A percentile compares a stretch with the other conserved stretches of the same genome.
Conservation (phyloP, 2,888 invertebrate genomes). For the Hydropsyche betteni region DNA sequence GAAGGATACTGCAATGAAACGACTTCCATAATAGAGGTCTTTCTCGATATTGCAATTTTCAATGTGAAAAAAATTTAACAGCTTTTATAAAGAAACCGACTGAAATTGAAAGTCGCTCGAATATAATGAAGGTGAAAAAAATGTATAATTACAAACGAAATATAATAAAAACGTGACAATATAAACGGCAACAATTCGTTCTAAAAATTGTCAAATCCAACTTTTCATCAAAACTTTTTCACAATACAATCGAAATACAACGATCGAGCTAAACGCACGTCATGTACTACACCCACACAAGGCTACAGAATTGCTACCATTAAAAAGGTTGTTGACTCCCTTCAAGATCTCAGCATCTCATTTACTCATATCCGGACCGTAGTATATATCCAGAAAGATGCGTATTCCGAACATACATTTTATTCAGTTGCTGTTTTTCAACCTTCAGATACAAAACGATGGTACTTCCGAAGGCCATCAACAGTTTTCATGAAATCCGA, state of each 20-base stretch:
- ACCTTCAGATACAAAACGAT: not conserved
- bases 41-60: slow-evolving; percentile 11
- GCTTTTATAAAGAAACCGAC: slow-evolving; percentile 1
- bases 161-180: not conserved
- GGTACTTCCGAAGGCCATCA: not conserved
- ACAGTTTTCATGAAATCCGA: too few relatives aligned
- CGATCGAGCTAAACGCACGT: not conserved
- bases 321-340: slow-evolving; percentile 13
- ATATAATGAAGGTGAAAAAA: not conserved
- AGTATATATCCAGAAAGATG: not conserved
- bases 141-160: not conserved
- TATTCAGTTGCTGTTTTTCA: not conserved
- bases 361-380: not conserved
- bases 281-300: not conserved
- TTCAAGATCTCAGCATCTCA: slow-evolving; percentile 7
- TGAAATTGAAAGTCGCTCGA: slow-evolving; percentile 9
- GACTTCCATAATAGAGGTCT: slow-evolving; percentile 1
- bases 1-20: slow-evolving; percentile 6
- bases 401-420: not conserved
- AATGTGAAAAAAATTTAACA: slow-evolving; percentile 11
- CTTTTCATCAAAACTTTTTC: too few relatives aligned
- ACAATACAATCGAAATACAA: too few relatives aligned
- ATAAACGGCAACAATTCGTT: not conserved
- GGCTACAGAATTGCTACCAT: not conserved
- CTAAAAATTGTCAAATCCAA: too few relatives aligned